These are phyloP conservation scores for Periophthalmodon schlosseri DNA, from an alignment of 2,113 vertebrate species.

Conservation along the genomic window DNA sequence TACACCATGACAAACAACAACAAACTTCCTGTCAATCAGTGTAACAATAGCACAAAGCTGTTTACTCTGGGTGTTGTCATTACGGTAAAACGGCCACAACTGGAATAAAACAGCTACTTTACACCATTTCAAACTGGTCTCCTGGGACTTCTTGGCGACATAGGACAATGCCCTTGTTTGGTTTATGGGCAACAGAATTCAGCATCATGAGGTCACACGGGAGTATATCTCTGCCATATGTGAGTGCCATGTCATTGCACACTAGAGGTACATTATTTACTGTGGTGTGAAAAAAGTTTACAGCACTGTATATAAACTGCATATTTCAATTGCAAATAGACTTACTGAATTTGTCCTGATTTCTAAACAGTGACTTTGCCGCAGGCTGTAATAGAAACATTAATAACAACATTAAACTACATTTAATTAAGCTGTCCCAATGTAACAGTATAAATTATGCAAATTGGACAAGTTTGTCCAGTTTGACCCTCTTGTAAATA, in stretches of 20 bases:
- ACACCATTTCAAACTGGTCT: background rate
- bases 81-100: slow-evolving; percentile 5
- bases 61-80: slow-evolving; percentile 15
- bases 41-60: background rate
- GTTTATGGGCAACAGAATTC: background rate
- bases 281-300: too few relatives aligned
- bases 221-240: background rate
- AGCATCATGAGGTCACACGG: background rate
- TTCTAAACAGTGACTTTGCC: background rate
- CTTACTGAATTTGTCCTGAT: background rate
- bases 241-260: background rate
- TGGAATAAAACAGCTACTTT: background rate
- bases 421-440: background rate
- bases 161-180: background rate
- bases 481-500: background rate
- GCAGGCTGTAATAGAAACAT: background rate
- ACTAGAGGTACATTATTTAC: too few relatives aligned
- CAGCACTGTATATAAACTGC: background rate
- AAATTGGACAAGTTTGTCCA: background rate
- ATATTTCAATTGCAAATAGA: background rate
- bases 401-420: background rate
- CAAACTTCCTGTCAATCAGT: slow-evolving; percentile 30
- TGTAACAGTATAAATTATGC: background rate
- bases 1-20: slow-evolving; percentile 30
- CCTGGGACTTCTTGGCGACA: background rate